Percentiles rank a stretch among this genome's conserved stretches.
Evolutionary conservation across 2,888 invertebrate genomes (phyloP).

Genomic region (Dolichomitus sp.): DNA sequence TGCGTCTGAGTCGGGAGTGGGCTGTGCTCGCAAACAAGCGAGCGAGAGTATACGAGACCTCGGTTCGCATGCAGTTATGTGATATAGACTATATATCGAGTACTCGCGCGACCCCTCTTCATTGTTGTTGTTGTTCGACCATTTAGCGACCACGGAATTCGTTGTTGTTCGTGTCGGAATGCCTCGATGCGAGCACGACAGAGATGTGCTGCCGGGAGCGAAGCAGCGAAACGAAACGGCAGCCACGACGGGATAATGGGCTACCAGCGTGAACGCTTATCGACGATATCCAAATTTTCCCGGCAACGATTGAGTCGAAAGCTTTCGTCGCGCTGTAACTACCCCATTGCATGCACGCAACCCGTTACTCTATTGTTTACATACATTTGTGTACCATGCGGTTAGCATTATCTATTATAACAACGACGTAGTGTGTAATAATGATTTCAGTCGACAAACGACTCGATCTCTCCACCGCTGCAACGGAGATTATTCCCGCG

Average conservation of each 20-base stretch:
- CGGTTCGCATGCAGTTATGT: conserved; percentile 15
- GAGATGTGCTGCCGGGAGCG: not conserved
- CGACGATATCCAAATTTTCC: conserved; percentile 64
- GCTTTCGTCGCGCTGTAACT: conserved; percentile 9
- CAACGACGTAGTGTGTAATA: conserved; percentile 30
- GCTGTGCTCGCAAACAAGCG: not conserved
- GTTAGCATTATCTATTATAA: conserved; percentile 2
- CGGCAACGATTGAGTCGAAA: conserved; percentile 49
- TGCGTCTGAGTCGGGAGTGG: not conserved
- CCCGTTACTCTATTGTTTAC: conserved; percentile 43
- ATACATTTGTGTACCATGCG: conserved; percentile 35
- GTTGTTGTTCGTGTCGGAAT: conserved; percentile 64
- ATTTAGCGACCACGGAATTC: conserved; percentile 64
- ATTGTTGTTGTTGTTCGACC: conserved; percentile 44
- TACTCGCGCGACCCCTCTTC: not conserved
- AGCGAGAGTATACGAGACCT: conserved; percentile 20
- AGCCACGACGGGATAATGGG: conserved; percentile 55
- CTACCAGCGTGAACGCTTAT: conserved; percentile 58
- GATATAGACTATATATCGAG: conserved; percentile 9
- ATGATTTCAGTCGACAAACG: conserved; percentile 57
- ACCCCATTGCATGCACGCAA: conserved; percentile 15
- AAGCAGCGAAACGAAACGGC: conserved; percentile 24
- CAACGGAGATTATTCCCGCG: not conserved
- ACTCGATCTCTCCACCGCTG: conserved; percentile 30
- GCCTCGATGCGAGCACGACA: not conserved